Evolutionary conservation across 2,797 vertebrate species (phyloP), one percentile per base, ranked within the genome.

Genomic region (Coregonus ussuriensis): DNA sequence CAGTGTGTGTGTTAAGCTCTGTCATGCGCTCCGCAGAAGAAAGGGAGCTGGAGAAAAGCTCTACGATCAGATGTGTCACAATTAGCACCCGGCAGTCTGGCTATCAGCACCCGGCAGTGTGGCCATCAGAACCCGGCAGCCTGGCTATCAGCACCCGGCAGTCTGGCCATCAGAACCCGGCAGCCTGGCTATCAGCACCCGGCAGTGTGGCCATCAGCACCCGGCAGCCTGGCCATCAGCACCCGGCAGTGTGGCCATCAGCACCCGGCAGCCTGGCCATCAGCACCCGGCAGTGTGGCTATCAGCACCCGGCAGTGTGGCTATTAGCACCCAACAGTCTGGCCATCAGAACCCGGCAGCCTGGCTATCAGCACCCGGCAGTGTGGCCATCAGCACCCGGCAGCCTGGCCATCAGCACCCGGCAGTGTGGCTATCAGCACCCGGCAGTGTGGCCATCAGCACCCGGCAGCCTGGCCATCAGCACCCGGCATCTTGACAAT

Each of bases 1-100:
- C 9, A 31, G 47, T 75, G 75, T 79, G 76, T 59, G 77, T 78
- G 65, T 54, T 76, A 80, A 80, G 65, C 69, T 63, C 35, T 56
- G 53, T 77, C 63, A 69, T 63, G 71, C 54, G 65, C 52, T 29
- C 47, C 4, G 25, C 25, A 47, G 47, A 56, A 69, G 51, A 69
- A 3, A 33, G 68, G 59, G 18, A 53, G 11, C 13, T 21, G 37
- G 47, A 56, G 47, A 14, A 29, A 41, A 25, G 31, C 54, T 47
- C 6, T 47, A 68, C 21, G 56, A 71, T 63, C 13, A 71, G 37
- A 63, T 9, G 68, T 31, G 53, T 67, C 18, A 41, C 3, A 14
- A 33, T 73, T 15, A 62, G 62, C 41, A 53, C n/a, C 7, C 33
- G 21, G n/a, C 16, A 4, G 37, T 63, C 25, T 15, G 1, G 2